A percentile compares a stretch with the other conserved stretches of the same genome.
Evolutionary conservation across 2,888 invertebrate species (phyloP).

Genomic region (Protonemura montana): DNA sequence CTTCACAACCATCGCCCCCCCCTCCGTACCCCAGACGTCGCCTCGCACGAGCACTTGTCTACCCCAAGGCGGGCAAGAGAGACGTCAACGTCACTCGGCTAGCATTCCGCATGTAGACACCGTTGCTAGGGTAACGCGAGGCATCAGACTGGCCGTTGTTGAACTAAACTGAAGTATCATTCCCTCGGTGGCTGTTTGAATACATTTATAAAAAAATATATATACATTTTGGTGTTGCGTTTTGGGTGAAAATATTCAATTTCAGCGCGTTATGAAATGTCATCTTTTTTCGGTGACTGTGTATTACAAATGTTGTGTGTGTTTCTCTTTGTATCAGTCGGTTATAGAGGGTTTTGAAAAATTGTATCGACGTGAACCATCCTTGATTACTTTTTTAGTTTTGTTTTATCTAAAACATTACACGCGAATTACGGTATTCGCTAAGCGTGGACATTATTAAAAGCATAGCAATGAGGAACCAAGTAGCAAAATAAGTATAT

Average conservation of each 20-base stretch:
- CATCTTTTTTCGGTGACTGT: neutral
- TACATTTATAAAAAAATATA: neutral
- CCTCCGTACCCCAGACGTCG: neutral
- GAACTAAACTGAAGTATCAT: neutral
- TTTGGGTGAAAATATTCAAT: neutral
- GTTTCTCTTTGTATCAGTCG: too few species aligned
- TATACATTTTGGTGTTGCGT: neutral
- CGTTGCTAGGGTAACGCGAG: neutral
- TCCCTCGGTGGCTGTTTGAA: neutral
- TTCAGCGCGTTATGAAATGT: neutral
- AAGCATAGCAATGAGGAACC: too few species aligned
- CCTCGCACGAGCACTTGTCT: neutral
- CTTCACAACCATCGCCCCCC: neutral
- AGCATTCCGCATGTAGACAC: neutral
- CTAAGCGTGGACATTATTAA: too few species aligned
- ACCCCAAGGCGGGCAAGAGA: neutral
- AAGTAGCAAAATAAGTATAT: too few species aligned
- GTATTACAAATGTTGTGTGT: neutral
- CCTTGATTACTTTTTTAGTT: too few species aligned
- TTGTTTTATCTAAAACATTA: too few species aligned
- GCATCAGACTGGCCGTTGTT: neutral
- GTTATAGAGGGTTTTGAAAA: too few species aligned
- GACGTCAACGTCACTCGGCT: neutral
- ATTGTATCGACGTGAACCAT: too few species aligned
- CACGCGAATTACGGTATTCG: too few species aligned